These are phyloP conservation scores for Megathymus violae DNA, from an alignment of 1,140 invertebrate species.

Conservation along the genomic window DNA sequence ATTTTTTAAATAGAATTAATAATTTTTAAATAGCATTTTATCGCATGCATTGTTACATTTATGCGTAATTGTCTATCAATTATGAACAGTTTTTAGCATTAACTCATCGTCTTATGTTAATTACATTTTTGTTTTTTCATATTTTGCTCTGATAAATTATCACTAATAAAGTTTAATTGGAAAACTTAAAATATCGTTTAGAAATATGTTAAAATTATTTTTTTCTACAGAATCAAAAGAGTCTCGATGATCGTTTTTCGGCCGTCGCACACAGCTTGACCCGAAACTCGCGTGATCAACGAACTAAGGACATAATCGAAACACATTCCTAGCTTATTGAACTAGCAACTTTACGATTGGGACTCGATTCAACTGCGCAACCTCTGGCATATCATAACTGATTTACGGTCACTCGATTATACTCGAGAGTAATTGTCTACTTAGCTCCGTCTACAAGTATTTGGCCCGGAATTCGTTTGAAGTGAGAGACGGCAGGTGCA, in stretches of 20 bases:
- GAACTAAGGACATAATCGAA: constrained; percentile 57
- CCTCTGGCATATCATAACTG: constrained; percentile 47
- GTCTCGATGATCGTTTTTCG: constrained; percentile 19
- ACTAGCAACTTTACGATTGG: constrained; percentile 44
- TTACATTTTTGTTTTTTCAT: too few relatives aligned
- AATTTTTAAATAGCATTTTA: too few relatives aligned
- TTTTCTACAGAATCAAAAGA: background rate
- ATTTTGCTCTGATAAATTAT: too few relatives aligned
- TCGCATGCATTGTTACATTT: too few relatives aligned
- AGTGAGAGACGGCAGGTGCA: constrained; percentile 39
- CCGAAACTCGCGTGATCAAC: constrained; percentile 51
- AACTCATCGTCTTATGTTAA: too few relatives aligned
- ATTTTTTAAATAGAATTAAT: too few relatives aligned
- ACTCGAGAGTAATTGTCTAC: constrained; percentile 36
- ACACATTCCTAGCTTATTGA: constrained; percentile 56
- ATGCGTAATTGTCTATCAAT: too few relatives aligned
- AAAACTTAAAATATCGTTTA: too few relatives aligned
- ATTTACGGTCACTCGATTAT: constrained; percentile 43
- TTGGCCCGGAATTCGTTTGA: constrained; percentile 40
- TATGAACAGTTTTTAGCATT: too few relatives aligned
- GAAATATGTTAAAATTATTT: too few relatives aligned
- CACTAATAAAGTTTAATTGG: too few relatives aligned
- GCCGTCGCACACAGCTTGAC: constrained; percentile 26
- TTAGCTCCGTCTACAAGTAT: constrained; percentile 36
- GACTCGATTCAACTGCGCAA: constrained; percentile 40